phyloP scores from a whole-genome alignment of 1,140 invertebrate genomes.

The Monochamus saltuarius region DNA sequence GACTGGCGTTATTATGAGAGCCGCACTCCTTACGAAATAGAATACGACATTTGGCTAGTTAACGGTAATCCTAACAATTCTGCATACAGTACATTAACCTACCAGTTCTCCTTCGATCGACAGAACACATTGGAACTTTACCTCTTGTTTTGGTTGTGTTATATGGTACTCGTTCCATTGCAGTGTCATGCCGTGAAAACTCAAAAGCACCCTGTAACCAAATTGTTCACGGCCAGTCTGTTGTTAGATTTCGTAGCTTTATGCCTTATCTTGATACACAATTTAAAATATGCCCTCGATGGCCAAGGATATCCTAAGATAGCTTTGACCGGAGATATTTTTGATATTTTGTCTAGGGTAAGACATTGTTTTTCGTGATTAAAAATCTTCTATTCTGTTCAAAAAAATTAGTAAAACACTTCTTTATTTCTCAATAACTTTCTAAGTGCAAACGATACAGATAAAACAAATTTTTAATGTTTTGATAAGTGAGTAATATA shows the following conservation, averaged over 20 bases:
- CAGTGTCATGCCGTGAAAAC: slow-evolving; percentile 84
- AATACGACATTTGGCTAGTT: slow-evolving; percentile 95
- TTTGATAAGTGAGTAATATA: too few species aligned
- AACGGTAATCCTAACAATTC: slow-evolving; percentile 91
- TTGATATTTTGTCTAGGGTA: slow-evolving; percentile 85
- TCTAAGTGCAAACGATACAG: neutral
- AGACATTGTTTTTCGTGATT: slow-evolving; percentile 19
- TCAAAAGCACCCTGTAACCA: slow-evolving; percentile 89
- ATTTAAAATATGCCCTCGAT: slow-evolving; percentile 85
- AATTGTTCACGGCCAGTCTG: slow-evolving; percentile 85
- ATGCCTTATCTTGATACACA: slow-evolving; percentile 84
- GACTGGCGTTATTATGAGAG: slow-evolving; percentile 75
- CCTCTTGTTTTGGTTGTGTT: slow-evolving; percentile 84
- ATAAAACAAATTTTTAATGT: neutral
- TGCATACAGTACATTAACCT: slow-evolving; percentile 81
- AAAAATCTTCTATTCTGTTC: neutral
- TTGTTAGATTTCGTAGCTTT: slow-evolving; percentile 82
- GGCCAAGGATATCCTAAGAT: slow-evolving; percentile 81
- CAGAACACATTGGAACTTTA: slow-evolving; percentile 93
- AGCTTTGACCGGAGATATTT: slow-evolving; percentile 83
- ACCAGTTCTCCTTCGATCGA: slow-evolving; percentile 95
- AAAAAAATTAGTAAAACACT: neutral
- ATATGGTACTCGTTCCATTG: slow-evolving; percentile 82
- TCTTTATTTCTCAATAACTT: slow-evolving; percentile 2
- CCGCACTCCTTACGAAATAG: slow-evolving; percentile 55